A percentile compares a stretch with the other conserved stretches of the same genome.
Evolutionary conservation across 2,888 invertebrate species (phyloP).

Genomic region (Allophyes oxyacanthae): DNA sequence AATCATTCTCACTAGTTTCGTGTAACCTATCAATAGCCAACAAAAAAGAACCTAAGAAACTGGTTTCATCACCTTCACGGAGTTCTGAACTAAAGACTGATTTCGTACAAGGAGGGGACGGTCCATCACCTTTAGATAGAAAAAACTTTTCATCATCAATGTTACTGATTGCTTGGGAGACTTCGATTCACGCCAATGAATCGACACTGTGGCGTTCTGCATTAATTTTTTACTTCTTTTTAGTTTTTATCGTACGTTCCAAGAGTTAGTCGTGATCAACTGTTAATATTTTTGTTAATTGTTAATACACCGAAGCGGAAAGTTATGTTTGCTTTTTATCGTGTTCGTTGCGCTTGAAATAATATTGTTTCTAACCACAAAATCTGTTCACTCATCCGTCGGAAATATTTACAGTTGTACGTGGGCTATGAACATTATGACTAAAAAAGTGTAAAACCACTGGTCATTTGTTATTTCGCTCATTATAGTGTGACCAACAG

Average conservation of each 20-base stretch:
- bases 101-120: constrained; percentile 64
- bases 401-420: not conserved
- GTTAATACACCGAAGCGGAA: constrained; percentile 13
- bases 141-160: constrained; percentile 57
- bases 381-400: not conserved
- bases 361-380: constrained; percentile 2
- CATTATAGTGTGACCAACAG: too few relatives aligned
- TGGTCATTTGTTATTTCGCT: too few relatives aligned
- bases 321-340: constrained; percentile 28
- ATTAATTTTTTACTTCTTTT: constrained; percentile 15
- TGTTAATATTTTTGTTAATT: constrained; percentile 38
- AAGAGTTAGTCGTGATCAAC: constrained; percentile 30
- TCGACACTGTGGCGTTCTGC: constrained; percentile 42
- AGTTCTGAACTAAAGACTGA: constrained; percentile 38
- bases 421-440: not conserved
- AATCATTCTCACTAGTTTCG: constrained; percentile 36
- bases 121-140: constrained; percentile 41
- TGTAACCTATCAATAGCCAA: constrained; percentile 17
- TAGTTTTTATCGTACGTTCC: constrained; percentile 33
- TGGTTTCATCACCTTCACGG: constrained; percentile 62
- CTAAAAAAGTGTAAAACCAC: too few relatives aligned
- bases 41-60: constrained; percentile 43
- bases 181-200: constrained; percentile 51
- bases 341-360: constrained; percentile 4
- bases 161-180: constrained; percentile 47